Conservation (phyloP, 2,113 vertebrate species). For the Chitala chitala region DNA sequence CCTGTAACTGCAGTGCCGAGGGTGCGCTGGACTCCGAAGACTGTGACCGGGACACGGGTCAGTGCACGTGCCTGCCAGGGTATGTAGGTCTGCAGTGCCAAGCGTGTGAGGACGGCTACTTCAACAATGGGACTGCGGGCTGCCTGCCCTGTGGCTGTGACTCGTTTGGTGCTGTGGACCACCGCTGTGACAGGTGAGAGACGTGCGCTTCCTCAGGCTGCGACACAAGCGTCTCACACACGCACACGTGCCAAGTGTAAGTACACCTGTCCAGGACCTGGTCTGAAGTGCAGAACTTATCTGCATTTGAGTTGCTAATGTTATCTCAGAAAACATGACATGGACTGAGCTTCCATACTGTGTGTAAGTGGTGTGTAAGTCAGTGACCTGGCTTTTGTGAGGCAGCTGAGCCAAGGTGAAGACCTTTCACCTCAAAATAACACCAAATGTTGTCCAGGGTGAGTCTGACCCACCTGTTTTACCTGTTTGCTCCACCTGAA, state of each 20-base stretch:
- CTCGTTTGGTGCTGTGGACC: conserved; percentile 56
- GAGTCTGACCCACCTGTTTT: no score
- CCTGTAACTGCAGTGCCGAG: conserved; percentile 66
- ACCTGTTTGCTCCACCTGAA: background rate
- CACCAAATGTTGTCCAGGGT: no score
- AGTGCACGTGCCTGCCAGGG: conserved; percentile 59
- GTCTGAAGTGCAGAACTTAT: background rate
- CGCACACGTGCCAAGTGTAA: background rate
- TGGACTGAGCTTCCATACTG: background rate
- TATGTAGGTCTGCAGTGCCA: conserved; percentile 64
- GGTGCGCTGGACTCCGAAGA: conserved; percentile 56
- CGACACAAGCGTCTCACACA: no score
- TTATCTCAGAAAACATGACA: background rate
- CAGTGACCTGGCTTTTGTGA: background rate
- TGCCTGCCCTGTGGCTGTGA: conserved; percentile 65
- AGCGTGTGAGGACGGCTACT: conserved; percentile 62
- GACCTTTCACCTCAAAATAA: no score
- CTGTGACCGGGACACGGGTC: conserved; percentile 57
- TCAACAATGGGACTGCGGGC: conserved; percentile 62
- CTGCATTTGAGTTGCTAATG: no score
- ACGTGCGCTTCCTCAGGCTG: background rate
- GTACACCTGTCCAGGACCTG: background rate
- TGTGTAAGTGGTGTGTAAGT: background rate
- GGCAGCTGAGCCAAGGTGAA: no score
- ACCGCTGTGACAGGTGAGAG: conserved; percentile 64